Base-by-base conservation (phyloP, 2,888 invertebrate species). In the Toxonevra muliebris region DNA sequence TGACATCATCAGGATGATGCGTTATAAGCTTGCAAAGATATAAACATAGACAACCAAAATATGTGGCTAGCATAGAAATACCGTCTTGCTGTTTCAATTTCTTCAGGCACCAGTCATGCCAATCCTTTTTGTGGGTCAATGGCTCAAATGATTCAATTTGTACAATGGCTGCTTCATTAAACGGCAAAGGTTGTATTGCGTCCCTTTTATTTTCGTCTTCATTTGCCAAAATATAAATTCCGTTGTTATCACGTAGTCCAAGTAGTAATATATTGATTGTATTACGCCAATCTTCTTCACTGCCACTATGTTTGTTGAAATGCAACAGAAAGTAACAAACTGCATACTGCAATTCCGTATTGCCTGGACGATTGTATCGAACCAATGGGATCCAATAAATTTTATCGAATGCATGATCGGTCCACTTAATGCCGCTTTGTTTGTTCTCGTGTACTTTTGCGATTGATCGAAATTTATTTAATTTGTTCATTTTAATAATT, bases 221-320 rank as follows among this genome's bases (percentile, higher is more conserved):
- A 57, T 57, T 57, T 20, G 57, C 57, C 20, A 57, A 30, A 20
- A 57, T 9, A n/a, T 57, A 57, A 20, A 30, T n/a, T 13, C 13
- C 7, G 30, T 3, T 13, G 30, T 30, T n/a, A 3, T 11, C 13
- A n/a, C 13, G 19, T 30, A 57, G 57, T 1, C 30, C 57, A 11
- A 57, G 11, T n/a, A 57, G 30, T 12, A 57, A 30, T 7, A 30
- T 57, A 12, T 30, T 11, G 2, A 57, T 9, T 10, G 40, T 30
- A 40, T 57, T 57, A 30, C n/a, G 20, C 57, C 57, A 57, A 57
- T 57, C 57, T 2, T 9, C 30, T 1, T n/a, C 30, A 5, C n/a
- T n/a, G 19, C 57, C 57, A 20, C 30, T 57, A 12, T n/a, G 13
- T n/a, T 57, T 20, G 30, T n/a, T 40, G 57, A 30, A 57, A 30